phyloP scores from a whole-genome alignment of 1,140 invertebrate genomes.

The Proales similis region DNA sequence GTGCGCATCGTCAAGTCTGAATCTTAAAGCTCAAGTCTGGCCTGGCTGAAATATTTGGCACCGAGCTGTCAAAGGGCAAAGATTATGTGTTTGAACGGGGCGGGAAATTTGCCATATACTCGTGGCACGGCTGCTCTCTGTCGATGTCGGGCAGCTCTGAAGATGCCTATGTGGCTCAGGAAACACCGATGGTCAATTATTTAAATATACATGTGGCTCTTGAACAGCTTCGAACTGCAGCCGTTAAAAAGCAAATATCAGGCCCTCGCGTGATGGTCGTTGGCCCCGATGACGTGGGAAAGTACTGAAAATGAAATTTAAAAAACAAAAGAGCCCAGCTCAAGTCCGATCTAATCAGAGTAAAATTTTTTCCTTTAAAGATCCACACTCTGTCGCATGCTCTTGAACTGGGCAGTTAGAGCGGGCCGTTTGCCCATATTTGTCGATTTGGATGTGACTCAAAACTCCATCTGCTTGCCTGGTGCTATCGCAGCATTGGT shows the following conservation, averaged over 20 bases:
- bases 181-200: slow-evolving; percentile 91
- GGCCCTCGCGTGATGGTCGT: slow-evolving; percentile 68
- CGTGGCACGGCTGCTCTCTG: slow-evolving; percentile 80
- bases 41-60: slow-evolving; percentile 89
- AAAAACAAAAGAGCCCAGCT: background rate
- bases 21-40: slow-evolving; percentile 70
- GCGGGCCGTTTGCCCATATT: slow-evolving; percentile 71
- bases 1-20: background rate
- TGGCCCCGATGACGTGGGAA: slow-evolving; percentile 89
- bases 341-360: too few relatives aligned
- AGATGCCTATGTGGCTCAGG: slow-evolving; percentile 65
- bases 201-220: slow-evolving; percentile 87
- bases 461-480: slow-evolving; percentile 72
- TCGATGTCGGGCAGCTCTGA: slow-evolving; percentile 42
- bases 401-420: slow-evolving; percentile 65
- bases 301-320: slow-evolving; percentile 61
- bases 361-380: too few relatives aligned
- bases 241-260: slow-evolving; percentile 62
- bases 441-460: slow-evolving; percentile 88
- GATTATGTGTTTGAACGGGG: slow-evolving; percentile 80
- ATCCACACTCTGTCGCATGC: slow-evolving; percentile 64
- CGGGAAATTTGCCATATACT: slow-evolving; percentile 88
- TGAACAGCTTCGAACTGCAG: slow-evolving; percentile 72
- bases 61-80: slow-evolving; percentile 86
- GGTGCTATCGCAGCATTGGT: slow-evolving; percentile 79